Evolutionary conservation across 2,888 invertebrate species (phyloP).

Genomic region (Polia nebulosa): DNA sequence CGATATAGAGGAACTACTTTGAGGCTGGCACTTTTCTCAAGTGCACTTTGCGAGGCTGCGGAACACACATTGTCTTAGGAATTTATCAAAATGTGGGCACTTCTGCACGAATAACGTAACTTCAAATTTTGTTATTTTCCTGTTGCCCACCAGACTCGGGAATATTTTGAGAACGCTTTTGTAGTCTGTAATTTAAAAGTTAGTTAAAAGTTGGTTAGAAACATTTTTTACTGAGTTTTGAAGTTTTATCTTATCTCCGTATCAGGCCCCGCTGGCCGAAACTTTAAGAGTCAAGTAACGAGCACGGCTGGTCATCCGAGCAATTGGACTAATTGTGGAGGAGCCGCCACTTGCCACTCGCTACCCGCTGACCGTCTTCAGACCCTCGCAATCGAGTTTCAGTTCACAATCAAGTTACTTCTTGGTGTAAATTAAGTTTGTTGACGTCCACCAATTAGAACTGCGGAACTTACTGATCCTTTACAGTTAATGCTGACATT

Average conservation of each 20-base stretch:
- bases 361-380: constrained; percentile 37
- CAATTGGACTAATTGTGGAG: constrained; percentile 43
- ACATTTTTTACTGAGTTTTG: constrained; percentile 9
- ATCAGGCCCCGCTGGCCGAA: background rate
- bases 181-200: constrained; percentile 5
- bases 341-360: background rate
- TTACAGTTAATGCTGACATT: constrained; percentile 13
- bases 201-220: background rate
- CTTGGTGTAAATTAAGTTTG: constrained; percentile 55
- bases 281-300: constrained; percentile 13
- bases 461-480: constrained; percentile 32
- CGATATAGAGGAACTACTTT: constrained; percentile 15
- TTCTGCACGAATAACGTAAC: background rate
- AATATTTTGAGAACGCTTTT: constrained; percentile 23
- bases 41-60: constrained; percentile 5
- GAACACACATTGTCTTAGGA: constrained; percentile 1
- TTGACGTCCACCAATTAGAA: constrained; percentile 45
- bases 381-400: constrained; percentile 40
- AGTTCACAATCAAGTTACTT: constrained; percentile 53
- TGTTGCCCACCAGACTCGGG: background rate
- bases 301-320: constrained; percentile 19
- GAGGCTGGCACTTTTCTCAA: constrained; percentile 1
- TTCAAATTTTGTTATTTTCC: constrained; percentile 10
- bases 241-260: background rate
- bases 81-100: background rate